Evolutionary conservation across 2,113 vertebrate species (phyloP).

Genomic region (Sylvilagus bachmani): DNA sequence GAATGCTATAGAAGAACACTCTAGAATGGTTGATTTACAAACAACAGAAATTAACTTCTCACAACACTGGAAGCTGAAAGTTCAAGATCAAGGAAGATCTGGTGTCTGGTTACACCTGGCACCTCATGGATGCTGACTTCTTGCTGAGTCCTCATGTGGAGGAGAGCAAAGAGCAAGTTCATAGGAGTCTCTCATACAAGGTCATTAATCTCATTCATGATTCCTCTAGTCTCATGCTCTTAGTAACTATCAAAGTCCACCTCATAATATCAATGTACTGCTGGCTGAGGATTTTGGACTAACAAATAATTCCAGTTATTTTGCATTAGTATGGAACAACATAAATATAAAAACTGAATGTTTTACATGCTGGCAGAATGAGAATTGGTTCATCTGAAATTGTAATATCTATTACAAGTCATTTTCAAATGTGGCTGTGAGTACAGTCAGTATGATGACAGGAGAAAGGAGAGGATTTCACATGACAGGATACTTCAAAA

Average conservation of each 20-base stretch:
- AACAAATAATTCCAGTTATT: neutral
- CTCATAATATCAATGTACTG: neutral
- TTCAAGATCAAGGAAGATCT: neutral
- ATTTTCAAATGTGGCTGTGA: neutral
- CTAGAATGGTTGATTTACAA: neutral
- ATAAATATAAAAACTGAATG: neutral
- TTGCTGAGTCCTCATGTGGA: neutral
- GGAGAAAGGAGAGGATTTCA: neutral
- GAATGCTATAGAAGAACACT: neutral
- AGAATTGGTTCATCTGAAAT: neutral
- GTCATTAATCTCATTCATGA: neutral
- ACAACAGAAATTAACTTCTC: neutral
- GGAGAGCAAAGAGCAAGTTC: neutral
- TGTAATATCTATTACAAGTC: neutral
- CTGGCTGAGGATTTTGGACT: neutral
- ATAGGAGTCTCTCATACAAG: neutral
- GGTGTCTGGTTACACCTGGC: neutral
- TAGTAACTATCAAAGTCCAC: neutral
- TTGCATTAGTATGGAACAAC: neutral
- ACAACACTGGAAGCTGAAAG: neutral
- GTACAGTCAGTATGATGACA: neutral
- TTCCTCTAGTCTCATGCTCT: neutral
- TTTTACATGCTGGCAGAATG: neutral
- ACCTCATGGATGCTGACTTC: neutral
- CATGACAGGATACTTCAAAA: too few species aligned